Evolutionary conservation across 1,140 invertebrate genomes (phyloP), one percentile per base, ranked within the genome.

Genomic region (Patella vulgata): DNA sequence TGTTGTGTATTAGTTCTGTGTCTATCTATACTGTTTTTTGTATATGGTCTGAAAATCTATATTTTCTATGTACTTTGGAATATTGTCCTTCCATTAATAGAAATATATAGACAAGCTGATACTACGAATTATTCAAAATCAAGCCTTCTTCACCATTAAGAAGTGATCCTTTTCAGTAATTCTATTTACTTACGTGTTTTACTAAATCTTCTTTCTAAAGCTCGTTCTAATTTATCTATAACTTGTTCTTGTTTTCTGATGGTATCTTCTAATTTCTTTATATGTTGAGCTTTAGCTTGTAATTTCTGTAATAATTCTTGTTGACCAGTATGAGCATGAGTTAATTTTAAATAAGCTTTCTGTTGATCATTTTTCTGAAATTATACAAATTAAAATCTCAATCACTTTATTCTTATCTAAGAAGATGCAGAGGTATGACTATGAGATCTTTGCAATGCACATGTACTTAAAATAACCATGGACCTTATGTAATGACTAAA

Each of bases 341-440:
- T 56, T 51, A 80, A 63, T 30, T 74, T 63, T 21, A 80, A 31
- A 42, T 67, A 78, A 21, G 73, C 73, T 48, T 77, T 81, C 44
- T 81, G 74, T 47, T 70, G 51, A 51, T 82, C 78, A 70, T 82
- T 82, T 78, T 79, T 81, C 79, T 82, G 52, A 11, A 72, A 70
- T 19, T n/a, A 12, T 51, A 66, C 12, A 53, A 19, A 11, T 30
- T n/a, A 9, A 56, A 9, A 17, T 17, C 25, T 11, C 14, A 17
- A n/a, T n/a, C n/a, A n/a, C n/a, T n/a, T n/a, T 14, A 23, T 5
- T 14, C 46, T 23, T 48, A 14, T 14, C 14, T 48, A 14, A 14
- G 12, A 48, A 19, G 3, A n/a, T n/a, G 12, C 12, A 14, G 6
- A 11, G 21, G 31, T 28, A 8, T 6, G 12, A 11, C 11, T 27